Evolutionary conservation across 2,797 vertebrate genomes (phyloP).

Genomic region (Esox masquinongy): DNA sequence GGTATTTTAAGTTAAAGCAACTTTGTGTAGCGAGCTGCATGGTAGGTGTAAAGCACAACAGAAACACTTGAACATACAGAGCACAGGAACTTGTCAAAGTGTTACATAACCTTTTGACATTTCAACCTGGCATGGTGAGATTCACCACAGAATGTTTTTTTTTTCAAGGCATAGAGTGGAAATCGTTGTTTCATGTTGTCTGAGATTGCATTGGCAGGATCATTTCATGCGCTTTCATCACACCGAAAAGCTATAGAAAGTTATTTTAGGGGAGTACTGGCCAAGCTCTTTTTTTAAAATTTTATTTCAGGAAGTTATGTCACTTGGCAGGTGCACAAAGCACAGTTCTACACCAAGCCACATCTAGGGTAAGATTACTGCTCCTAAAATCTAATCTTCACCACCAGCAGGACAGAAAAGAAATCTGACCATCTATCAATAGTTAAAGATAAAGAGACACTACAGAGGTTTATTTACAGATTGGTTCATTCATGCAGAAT

Average conservation of each 20-base stretch:
- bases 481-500: background rate
- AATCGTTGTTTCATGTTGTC: background rate
- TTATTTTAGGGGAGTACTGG: slow-evolving; percentile 1
- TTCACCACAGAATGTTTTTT: background rate
- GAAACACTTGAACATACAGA: background rate
- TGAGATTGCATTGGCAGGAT: background rate
- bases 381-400: background rate
- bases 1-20: too few species aligned
- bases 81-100: background rate
- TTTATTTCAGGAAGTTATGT: background rate
- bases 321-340: slow-evolving; percentile 7
- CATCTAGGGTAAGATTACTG: background rate
- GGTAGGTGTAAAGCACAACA: background rate
- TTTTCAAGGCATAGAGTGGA: background rate
- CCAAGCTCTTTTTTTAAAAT: background rate
- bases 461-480: background rate
- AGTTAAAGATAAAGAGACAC: background rate
- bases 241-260: background rate
- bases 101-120: slow-evolving; percentile 56
- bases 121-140: slow-evolving; percentile 23
- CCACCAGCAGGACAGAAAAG: background rate
- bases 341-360: background rate
- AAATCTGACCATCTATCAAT: background rate
- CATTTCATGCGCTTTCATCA: background rate
- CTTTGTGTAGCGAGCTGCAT: background rate